Base-by-base conservation (phyloP, 2,888 invertebrate species). In the Palloptera scutellata region DNA sequence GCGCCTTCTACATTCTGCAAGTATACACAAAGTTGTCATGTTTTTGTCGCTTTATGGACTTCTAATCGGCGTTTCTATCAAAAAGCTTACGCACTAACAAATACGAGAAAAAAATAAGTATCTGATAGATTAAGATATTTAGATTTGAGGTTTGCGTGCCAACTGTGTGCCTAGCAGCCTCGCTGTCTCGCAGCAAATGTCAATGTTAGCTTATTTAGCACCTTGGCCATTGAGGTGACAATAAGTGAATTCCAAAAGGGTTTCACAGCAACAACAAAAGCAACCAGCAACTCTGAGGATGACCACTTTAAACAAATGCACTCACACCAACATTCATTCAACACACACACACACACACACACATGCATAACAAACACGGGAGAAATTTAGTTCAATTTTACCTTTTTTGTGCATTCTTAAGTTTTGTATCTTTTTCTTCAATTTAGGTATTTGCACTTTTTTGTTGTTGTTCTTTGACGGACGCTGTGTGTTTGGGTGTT, bases 41-140 rank as follows among this genome's bases (percentile, higher is more conserved):
- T 84, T 84, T 84, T 83, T 84, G 84, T 84, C 84, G 84, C 82
- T 84, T 84, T 84, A 84, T 84, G 80, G 83, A 81, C 83, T 83
- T 83, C 84, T 84, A 84, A 84, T 84, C 84, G 84, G 81, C 83
- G 79, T 83, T 84, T 83, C 84, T 83, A 84, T 84, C 84, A 84
- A 83, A 82, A 84, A 83, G 84, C 84, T 83, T 80, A 83, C 83
- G 81, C 83, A 83, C 82, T 79, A 82, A 80, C 79, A 80, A 81
- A 81, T 79, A 75, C 77, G 69, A 68, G 68, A 68, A 61, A 42
- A 11, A 55, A 64, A 45, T 48, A 64, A 57, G 57, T 64, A 57
- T 68, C 53, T 69, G 66, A 73, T 79, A 80, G 80, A 84, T 84
- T 84, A 83, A 84, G 84, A 84, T 84, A 84, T 84, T 84, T 84